phyloP scores from a whole-genome alignment of 2,113 vertebrate genomes.

The Rhynchopsitta pachyrhyncha region DNA sequence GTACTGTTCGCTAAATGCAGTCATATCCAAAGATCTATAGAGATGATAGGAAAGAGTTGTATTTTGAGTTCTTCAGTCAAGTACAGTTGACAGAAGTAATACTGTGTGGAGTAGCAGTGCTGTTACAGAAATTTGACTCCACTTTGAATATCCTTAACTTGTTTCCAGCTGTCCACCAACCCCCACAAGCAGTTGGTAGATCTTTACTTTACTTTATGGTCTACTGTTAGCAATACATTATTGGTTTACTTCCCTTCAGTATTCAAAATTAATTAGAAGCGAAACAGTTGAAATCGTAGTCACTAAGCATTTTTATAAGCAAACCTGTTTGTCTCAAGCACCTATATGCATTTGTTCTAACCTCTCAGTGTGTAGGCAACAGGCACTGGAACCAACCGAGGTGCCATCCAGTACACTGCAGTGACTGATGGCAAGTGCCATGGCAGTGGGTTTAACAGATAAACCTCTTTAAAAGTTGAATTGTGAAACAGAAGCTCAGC shows the following conservation, averaged over 20 bases:
- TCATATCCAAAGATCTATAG: slow-evolving; percentile 35
- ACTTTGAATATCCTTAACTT: not conserved
- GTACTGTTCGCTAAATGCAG: not conserved
- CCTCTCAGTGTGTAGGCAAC: not conserved
- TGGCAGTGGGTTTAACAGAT: not conserved
- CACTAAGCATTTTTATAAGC: not conserved
- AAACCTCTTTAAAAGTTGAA: not conserved
- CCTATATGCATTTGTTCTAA: not conserved
- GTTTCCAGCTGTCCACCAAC: not conserved
- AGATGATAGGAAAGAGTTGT: not conserved
- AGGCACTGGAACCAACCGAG: not conserved
- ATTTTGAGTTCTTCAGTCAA: not conserved
- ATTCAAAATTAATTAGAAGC: not conserved
- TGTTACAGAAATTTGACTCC: not conserved
- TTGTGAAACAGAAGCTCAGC: not conserved
- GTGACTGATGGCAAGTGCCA: not conserved
- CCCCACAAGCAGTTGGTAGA: not conserved
- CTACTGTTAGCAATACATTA: not conserved
- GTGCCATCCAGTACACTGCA: not conserved
- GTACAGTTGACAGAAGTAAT: not conserved
- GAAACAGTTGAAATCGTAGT: not conserved
- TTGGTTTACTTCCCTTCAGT: not conserved
- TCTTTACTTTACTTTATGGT: not conserved
- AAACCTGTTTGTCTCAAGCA: not conserved
- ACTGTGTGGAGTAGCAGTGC: not conserved